These are phyloP conservation scores for Odontamblyopus rebecca DNA, from an alignment of 2,797 vertebrate genomes.

Conservation along the genomic window DNA sequence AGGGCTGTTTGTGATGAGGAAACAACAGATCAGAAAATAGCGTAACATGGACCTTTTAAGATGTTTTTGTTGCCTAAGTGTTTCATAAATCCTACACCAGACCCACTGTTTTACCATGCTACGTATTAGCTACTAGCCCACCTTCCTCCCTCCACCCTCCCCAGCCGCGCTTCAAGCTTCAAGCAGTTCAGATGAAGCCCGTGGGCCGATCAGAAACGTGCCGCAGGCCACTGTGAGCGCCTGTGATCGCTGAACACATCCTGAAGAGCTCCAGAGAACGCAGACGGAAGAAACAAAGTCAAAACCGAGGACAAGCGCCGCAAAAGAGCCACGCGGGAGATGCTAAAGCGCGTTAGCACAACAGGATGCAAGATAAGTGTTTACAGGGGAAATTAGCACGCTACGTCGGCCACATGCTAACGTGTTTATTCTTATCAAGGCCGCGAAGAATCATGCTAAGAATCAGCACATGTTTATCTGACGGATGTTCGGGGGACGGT, in stretches of 20 bases:
- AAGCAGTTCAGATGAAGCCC: constrained; percentile 48
- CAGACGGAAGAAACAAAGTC: constrained; percentile 36
- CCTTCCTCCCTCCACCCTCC: background rate
- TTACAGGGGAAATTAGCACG: constrained; percentile 13
- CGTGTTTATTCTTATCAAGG: constrained; percentile 36
- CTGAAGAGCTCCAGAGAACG: constrained; percentile 19
- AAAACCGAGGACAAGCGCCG: constrained; percentile 38
- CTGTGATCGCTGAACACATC: constrained; percentile 44
- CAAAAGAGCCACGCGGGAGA: constrained; percentile 8
- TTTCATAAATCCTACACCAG: background rate
- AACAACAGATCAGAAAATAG: too few relatives aligned
- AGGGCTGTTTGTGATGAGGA: too few relatives aligned
- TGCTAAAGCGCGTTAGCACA: background rate
- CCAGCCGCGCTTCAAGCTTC: background rate
- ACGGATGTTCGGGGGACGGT: constrained; percentile 27
- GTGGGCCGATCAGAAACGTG: constrained; percentile 48
- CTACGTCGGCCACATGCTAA: background rate
- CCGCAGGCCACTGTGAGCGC: constrained; percentile 36
- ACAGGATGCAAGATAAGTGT: constrained; percentile 13
- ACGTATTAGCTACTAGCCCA: background rate
- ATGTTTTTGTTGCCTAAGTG: background rate
- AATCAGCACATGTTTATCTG: constrained; percentile 44
- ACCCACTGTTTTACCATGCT: background rate
- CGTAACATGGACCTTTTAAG: too few relatives aligned
- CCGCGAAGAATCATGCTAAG: background rate